Evolutionary conservation across 2,113 vertebrate species (phyloP), one percentile per base, ranked within the genome.

Genomic region (Epinephelus cyanopodus): DNA sequence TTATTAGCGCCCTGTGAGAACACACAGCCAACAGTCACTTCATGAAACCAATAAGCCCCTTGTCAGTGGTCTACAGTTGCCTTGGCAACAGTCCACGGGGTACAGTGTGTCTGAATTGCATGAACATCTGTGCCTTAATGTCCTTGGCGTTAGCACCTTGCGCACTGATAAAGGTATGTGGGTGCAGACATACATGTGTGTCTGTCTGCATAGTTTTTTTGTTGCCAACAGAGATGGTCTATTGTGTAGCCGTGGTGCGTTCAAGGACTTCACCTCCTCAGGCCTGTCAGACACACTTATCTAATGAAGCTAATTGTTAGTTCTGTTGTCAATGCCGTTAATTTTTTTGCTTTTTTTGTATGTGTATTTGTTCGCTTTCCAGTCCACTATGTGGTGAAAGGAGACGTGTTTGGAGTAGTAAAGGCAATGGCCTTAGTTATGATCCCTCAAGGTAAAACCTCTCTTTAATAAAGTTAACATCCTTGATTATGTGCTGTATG

Each of bases 81-180:
- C 97, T 95, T 97, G 96, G 97, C 96, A 98, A 98, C 97, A 0
- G 95, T 95, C 96, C 96, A 95, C 95, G 93, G 96, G 96, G 93
- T 95, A 97, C 93, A 92, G 95, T 95, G 91, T 96, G 94, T 97
- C 95, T 96, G 96, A 86, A 88, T 82, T 86, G 88, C 79, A 84
- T 82, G 88, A 88, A 91, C 84, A 90, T 93, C 91, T 91, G 91
- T 92, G 86, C 71, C 82, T 91, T 91, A 89, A 92, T 84, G 91
- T 93, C 90, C 89, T 92, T 90, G 88, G 96, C 93, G 94, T 96
- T 95, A 95, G 95, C 95, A 96, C 96, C 96, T 96, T 95, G 77
- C 92, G 95, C 69, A 33, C 69, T 15, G 81, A 82, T 79, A 78
- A 84, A 86, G 68, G 83, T 69, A 68, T 72, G 74, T 61, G 39